Conservation (phyloP, 2,113 vertebrate species). For the Ascaphus truei region DNA sequence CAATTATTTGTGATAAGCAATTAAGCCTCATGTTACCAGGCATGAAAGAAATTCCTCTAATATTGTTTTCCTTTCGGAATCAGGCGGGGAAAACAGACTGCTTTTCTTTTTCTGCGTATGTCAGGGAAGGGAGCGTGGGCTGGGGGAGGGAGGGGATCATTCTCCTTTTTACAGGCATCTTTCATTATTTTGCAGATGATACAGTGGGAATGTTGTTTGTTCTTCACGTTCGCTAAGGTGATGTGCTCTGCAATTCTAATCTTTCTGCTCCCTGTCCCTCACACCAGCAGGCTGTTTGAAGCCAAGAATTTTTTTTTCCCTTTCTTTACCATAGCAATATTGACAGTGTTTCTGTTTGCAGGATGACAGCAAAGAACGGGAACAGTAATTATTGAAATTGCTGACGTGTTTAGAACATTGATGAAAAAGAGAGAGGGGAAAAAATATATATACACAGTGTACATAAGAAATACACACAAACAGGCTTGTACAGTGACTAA, state of each 20-base stretch:
- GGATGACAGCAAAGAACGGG: slow-evolving; percentile 97
- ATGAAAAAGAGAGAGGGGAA: slow-evolving; percentile 78
- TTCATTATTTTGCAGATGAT: slow-evolving; percentile 24
- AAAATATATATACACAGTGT: slow-evolving; percentile 62
- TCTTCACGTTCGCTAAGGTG: background rate
- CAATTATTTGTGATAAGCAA: slow-evolving; percentile 64
- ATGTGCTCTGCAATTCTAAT: slow-evolving; percentile 18
- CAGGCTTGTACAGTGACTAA: too few species aligned
- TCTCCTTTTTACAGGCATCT: slow-evolving; percentile 9
- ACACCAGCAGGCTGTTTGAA: slow-evolving; percentile 6
- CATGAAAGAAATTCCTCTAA: slow-evolving; percentile 60
- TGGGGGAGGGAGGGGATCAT: slow-evolving; percentile 10
- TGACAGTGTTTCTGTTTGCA: slow-evolving; percentile 94
- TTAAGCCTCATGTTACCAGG: slow-evolving; percentile 63
- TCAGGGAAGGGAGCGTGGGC: slow-evolving; percentile 6
- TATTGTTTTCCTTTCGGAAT: slow-evolving; percentile 52
- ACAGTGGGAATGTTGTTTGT: slow-evolving; percentile 19
- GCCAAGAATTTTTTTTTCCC: slow-evolving; percentile 65
- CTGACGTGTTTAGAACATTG: slow-evolving; percentile 84
- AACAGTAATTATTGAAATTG: slow-evolving; percentile 90
- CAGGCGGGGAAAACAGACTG: slow-evolving; percentile 24
- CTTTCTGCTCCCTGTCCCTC: background rate
- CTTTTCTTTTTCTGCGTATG: slow-evolving; percentile 32
- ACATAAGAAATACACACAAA: too few species aligned
- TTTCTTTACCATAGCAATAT: slow-evolving; percentile 91